Percentiles rank a stretch among this genome's conserved stretches.
Evolutionary conservation across 1,140 invertebrate species (phyloP).

Genomic region (Batillaria attramentaria): DNA sequence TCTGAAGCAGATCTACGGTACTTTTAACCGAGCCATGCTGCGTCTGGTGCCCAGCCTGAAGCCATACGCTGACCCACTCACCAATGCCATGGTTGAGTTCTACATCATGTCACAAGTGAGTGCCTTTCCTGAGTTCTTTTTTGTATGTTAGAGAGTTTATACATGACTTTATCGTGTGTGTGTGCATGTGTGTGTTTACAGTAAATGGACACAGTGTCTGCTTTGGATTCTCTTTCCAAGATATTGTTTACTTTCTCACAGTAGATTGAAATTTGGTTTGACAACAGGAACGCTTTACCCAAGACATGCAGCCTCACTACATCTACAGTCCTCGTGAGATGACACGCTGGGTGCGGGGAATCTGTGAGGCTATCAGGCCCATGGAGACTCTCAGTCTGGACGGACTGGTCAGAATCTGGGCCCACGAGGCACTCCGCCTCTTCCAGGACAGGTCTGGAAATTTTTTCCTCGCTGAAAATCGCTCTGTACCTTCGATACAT

Average conservation of each 20-base stretch:
- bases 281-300: conserved; percentile 94
- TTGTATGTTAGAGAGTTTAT: too few relatives aligned
- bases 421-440: conserved; percentile 96
- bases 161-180: too few relatives aligned
- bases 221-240: too few relatives aligned
- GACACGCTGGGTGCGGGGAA: conserved; percentile 99
- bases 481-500: too few relatives aligned
- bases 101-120: conserved; percentile 91
- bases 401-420: conserved; percentile 97
- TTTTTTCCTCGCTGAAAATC: too few relatives aligned
- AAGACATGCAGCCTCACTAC: conserved; percentile 99
- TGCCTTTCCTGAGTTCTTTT: too few relatives aligned
- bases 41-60: conserved; percentile 90
- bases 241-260: too few relatives aligned
- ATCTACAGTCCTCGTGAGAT: conserved; percentile 99
- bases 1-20: conserved; percentile 94
- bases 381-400: conserved; percentile 92
- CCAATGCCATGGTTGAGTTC: conserved; percentile 99
- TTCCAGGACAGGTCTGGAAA: conserved; percentile 85
- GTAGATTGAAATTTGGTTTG: too few relatives aligned
- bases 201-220: too few relatives aligned
- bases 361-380: conserved; percentile 96
- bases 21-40: conserved; percentile 97
- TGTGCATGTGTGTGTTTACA: too few relatives aligned
- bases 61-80: conserved; percentile 95